phyloP scores from a whole-genome alignment of 2,113 vertebrate genomes.

The Promerops cafer region DNA sequence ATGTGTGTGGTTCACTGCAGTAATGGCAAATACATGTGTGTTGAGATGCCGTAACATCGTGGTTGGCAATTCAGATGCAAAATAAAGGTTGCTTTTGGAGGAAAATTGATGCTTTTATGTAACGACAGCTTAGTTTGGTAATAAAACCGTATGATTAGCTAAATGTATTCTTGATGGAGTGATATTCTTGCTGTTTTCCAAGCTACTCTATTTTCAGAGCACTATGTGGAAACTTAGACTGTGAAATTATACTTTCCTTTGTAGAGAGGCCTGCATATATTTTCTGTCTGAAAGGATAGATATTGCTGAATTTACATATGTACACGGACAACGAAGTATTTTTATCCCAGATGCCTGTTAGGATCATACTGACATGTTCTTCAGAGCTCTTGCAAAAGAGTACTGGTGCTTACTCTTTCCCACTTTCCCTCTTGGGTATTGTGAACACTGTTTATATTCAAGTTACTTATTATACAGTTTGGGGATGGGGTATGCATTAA shows the following conservation, averaged over 20 bases:
- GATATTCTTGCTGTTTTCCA: background rate
- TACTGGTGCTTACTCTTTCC: background rate
- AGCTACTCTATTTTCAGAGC: background rate
- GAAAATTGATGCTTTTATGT: slow-evolving; percentile 14
- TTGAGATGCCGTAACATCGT: background rate
- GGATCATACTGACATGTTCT: slow-evolving; percentile 23
- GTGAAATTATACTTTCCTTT: slow-evolving; percentile 11
- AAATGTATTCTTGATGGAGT: background rate
- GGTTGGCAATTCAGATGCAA: background rate
- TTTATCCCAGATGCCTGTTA: slow-evolving; percentile 18
- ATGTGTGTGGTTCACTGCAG: background rate
- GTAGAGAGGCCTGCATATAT: slow-evolving; percentile 14
- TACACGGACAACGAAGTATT: background rate
- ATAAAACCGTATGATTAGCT: background rate
- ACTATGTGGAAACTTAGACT: background rate
- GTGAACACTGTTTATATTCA: slow-evolving; percentile 41
- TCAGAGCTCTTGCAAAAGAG: slow-evolving; percentile 21
- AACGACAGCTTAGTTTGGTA: background rate
- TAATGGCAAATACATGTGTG: background rate
- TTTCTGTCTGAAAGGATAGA: slow-evolving; percentile 1
- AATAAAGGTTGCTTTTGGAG: background rate
- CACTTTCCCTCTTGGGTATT: slow-evolving; percentile 19
- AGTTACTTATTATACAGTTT: slow-evolving; percentile 42
- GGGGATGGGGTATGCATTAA: slow-evolving; percentile 27
- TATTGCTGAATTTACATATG: slow-evolving; percentile 33